A percentile compares a stretch with the other conserved stretches of the same genome.
Evolutionary conservation across 2,797 vertebrate genomes (phyloP).

Genomic region (Pogonophryne albipinna): DNA sequence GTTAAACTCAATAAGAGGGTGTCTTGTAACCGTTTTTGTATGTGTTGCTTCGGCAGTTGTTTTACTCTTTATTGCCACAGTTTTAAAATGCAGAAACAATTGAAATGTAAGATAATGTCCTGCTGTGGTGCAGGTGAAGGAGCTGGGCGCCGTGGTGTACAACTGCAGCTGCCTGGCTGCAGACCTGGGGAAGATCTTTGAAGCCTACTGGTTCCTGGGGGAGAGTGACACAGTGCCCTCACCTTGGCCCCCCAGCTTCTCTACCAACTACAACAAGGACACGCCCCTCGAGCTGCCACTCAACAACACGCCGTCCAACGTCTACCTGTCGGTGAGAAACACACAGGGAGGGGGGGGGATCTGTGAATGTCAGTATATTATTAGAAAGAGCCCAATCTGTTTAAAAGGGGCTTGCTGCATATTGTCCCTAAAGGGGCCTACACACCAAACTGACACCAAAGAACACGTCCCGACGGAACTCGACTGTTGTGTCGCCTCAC

Average conservation of each 20-base stretch:
- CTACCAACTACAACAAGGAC: conserved; percentile 89
- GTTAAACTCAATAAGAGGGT: neutral
- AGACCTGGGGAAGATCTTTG: conserved; percentile 93
- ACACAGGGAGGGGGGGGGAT: rapidly evolving
- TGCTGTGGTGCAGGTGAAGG: conserved; percentile 88
- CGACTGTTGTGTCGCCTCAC: too few species aligned
- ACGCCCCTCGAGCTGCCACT: conserved; percentile 88
- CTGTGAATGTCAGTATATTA: neutral
- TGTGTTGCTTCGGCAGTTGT: neutral
- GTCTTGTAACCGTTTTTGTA: neutral
- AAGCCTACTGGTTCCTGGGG: conserved; percentile 92
- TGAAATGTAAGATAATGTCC: neutral
- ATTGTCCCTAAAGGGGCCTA: too few species aligned
- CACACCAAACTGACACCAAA: too few species aligned
- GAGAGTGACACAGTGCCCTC: conserved; percentile 84
- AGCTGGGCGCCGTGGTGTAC: conserved; percentile 89
- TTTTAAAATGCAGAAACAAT: neutral
- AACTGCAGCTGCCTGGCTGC: conserved; percentile 93
- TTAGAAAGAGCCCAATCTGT: neutral
- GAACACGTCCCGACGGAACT: too few species aligned
- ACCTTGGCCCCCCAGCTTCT: conserved; percentile 88
- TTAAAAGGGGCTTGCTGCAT: neutral
- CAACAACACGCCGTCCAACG: conserved; percentile 84
- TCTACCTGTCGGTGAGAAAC: conserved; percentile 89
- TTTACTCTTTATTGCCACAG: neutral